Base-by-base conservation (phyloP, 2,113 vertebrate species). In the Calidris pygmaea region DNA sequence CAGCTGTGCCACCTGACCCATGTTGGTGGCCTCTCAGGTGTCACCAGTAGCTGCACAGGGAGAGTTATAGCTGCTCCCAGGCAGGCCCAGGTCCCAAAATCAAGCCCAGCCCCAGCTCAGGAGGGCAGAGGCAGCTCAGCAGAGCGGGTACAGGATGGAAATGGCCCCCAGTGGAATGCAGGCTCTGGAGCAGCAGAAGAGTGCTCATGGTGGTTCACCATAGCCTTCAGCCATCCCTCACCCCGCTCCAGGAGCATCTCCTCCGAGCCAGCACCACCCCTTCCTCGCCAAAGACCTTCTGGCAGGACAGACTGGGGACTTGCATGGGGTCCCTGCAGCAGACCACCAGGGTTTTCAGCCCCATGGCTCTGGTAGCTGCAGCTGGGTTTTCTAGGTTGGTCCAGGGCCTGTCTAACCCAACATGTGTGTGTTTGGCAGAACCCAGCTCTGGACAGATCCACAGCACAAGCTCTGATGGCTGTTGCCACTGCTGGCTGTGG, bases 401-500 rank as follows among this genome's bases (percentile, higher is more conserved):
- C 45, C 17, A 32, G 21, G 15, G 21, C 29, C 47, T 48, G 20
- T 66, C 68, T 95, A 59, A 95, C n/a, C 11, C 62, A 48, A 34
- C 0, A 1, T 9, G 17, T 4, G 3, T 1, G 1, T 56, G 18
- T 80, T 79, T 86, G 81, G 43, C 96, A 98, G 98, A 97, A 83
- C 62, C 97, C 96, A 2, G 5, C 62, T 86, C 70, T 98, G 96
- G 96, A 98, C 13, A 2, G 2, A 16, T 56, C 67, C 82, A 95
- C 84, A 0, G 95, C 75, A 35, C 72, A 52, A 71, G 5, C 52
- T 30, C 93, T 99, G 8, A 95, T 52, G 10, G 95, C 89, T 63
- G 98, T 99, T 86, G 98, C 98, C 58, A 98, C 98, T 4, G 32
- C 95, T 8, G 99, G 98, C 72, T 99, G 99, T 0, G 96, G 95